These are phyloP conservation scores for Mesembrinibis cayennensis DNA, from an alignment of 2,113 vertebrate species.

Conservation along the genomic window DNA sequence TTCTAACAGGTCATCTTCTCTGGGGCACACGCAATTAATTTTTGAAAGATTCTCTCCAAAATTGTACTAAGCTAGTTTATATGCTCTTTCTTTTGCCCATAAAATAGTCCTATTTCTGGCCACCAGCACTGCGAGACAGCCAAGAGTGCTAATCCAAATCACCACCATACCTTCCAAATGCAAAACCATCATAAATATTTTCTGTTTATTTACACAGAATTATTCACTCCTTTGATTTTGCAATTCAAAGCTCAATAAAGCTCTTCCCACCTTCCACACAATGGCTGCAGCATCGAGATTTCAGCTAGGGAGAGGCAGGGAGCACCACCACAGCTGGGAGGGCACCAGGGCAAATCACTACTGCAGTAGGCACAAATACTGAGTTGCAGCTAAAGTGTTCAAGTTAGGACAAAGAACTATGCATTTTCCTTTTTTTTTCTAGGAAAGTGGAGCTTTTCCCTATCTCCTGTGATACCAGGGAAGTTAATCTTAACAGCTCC, in stretches of 20 bases:
- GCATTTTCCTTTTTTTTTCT: not conserved
- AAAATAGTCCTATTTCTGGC: not conserved
- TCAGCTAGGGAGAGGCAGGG: not conserved
- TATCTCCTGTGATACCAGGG: not conserved
- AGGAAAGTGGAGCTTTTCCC: not conserved
- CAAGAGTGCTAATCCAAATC: not conserved
- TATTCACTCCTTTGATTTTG: not conserved
- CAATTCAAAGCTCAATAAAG: not conserved
- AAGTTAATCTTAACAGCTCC: too few species aligned
- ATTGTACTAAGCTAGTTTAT: not conserved
- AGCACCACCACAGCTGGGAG: not conserved
- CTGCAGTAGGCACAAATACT: not conserved
- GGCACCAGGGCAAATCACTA: not conserved
- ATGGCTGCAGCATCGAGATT: not conserved
- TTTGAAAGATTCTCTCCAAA: not conserved
- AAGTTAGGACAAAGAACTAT: not conserved
- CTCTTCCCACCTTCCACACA: not conserved
- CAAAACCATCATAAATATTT: not conserved
- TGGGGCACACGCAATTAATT: not conserved
- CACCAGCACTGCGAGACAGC: not conserved
- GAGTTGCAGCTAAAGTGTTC: not conserved
- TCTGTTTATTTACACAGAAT: not conserved
- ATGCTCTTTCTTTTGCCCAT: not conserved
- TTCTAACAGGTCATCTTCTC: not conserved
- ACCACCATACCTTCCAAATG: not conserved